Percentiles rank a stretch among this genome's conserved stretches.
These are phyloP conservation scores for Crossaster papposus DNA, from an alignment of 53 echinoderm and acorn worm species.

Conservation along the genomic window DNA sequence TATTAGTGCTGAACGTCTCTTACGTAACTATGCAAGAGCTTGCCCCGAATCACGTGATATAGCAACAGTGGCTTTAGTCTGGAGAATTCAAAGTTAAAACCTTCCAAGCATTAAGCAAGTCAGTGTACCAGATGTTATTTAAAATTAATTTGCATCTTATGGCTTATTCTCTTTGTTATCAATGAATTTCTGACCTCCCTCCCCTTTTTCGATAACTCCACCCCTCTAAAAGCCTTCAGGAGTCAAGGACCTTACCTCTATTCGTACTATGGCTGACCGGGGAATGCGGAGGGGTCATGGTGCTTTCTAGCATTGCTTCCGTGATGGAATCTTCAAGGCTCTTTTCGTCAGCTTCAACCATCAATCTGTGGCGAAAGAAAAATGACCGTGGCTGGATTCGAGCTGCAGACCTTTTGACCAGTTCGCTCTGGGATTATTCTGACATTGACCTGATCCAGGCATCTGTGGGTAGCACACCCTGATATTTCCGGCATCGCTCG, in stretches of 20 bases:
- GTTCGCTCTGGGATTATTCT: no score
- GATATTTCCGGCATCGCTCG: no score
- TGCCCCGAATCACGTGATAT: no score
- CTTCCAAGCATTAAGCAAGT: no score
- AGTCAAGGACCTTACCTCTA: constrained; percentile 8
- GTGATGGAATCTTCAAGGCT: constrained; percentile 83
- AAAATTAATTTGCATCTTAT: no score
- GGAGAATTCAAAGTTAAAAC: no score
- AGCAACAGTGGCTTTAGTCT: no score
- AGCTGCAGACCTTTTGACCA: not conserved
- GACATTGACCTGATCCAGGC: no score
- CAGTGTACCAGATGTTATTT: no score
- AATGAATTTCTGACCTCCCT: not conserved
- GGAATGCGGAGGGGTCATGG: constrained; percentile 60
- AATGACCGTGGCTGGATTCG: not conserved
- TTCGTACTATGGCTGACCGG: constrained; percentile 33
- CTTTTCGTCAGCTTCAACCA: constrained; percentile 86
- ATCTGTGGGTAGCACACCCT: no score
- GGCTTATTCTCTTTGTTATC: not conserved
- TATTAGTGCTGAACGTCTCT: no score
- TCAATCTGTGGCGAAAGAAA: constrained; percentile 51
- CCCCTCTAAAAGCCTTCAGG: not conserved
- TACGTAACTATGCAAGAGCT: no score
- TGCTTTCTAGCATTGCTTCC: constrained; percentile 92
- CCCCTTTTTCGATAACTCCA: not conserved